Conservation (phyloP, 2,888 invertebrate genomes). For the Acleris cristana region DNA sequence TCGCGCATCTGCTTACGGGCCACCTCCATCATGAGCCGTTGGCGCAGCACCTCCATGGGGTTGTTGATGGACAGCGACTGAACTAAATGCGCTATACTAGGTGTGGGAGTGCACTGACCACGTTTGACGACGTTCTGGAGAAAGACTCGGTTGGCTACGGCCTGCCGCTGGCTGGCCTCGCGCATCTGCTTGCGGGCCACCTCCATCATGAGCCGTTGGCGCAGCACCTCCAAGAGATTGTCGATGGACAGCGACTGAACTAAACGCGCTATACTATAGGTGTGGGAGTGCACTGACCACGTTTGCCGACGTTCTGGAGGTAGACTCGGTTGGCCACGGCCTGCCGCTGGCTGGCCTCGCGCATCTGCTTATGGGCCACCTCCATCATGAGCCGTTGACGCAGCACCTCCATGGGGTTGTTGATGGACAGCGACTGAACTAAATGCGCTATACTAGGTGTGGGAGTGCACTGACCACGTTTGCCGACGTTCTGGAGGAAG, state of each 20-base stretch:
- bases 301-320: no score
- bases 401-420: slow-evolving; percentile 90
- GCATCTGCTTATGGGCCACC: slow-evolving; percentile 41
- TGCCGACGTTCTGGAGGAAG: slow-evolving; percentile 90
- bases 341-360: slow-evolving; percentile 88
- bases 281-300: slow-evolving; percentile 36
- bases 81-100: no score
- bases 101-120: slow-evolving; percentile 52
- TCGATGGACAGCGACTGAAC: no score
- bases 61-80: slow-evolving; percentile 92
- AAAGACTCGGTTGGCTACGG: slow-evolving; percentile 88
- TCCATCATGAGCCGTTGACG: slow-evolving; percentile 87
- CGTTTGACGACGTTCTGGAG: slow-evolving; percentile 91
- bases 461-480: slow-evolving; percentile 78
- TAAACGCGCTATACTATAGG: no score
- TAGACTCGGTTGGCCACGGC: slow-evolving; percentile 89
- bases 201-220: slow-evolving; percentile 91
- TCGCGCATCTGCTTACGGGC: slow-evolving; percentile 92
- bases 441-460: no score
- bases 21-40: slow-evolving; percentile 91
- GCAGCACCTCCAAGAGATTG: no score
- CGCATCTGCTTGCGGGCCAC: slow-evolving; percentile 92
- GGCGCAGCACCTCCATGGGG: slow-evolving; percentile 93
- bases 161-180: slow-evolving; percentile 87
- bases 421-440: no score